Evolutionary conservation across 92 coral and sea anemone genomes (phyloP), one percentile per base, ranked within the genome.

Genomic region (Chrysogorgia sp.): DNA sequence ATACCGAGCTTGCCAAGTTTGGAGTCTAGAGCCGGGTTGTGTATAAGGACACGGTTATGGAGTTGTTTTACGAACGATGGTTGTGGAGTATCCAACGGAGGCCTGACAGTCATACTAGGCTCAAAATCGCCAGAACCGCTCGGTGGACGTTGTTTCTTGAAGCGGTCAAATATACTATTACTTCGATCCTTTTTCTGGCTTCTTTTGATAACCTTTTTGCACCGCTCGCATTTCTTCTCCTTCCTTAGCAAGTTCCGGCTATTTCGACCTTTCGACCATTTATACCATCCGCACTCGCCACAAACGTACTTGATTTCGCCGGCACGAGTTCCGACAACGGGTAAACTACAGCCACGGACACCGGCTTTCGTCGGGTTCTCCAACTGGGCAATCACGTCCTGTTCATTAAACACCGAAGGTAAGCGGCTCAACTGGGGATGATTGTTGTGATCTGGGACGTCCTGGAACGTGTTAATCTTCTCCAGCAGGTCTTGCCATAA

Each of bases 261-360:
- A 29, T 31, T 57, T 19, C 17, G 17, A 7, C 23, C 17, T 2
- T 31, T 2, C 32, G 31, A 57, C 17, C 30, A 14, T 57, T 57
- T 57, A 15, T 14, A 13, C 63, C 63, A 57, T 7, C 63, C 63
- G 63, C 63, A 57, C 17, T 57, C 63, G 9, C 31, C 23, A 15
- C 63, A 57, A 10, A 57, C 6, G 17, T 57, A 57, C 17, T 57
- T 57, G 30, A 57, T 57, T 57, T 57, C 63, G 17, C 31, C 32
- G n/a, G n/a, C n/a, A n/a, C n/a, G n/a, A n/a, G n/a, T n/a, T n/a
- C n/a, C n/a, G n/a, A n/a, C n/a, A n/a, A n/a, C n/a, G n/a, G n/a
- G n/a, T n/a, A n/a, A n/a, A n/a, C n/a, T n/a, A n/a, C n/a, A n/a
- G n/a, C n/a, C n/a, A n/a, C n/a, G n/a, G n/a, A n/a, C n/a, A n/a